Conservation (phyloP, 1,140 invertebrate genomes). For the Heliconius congener region DNA sequence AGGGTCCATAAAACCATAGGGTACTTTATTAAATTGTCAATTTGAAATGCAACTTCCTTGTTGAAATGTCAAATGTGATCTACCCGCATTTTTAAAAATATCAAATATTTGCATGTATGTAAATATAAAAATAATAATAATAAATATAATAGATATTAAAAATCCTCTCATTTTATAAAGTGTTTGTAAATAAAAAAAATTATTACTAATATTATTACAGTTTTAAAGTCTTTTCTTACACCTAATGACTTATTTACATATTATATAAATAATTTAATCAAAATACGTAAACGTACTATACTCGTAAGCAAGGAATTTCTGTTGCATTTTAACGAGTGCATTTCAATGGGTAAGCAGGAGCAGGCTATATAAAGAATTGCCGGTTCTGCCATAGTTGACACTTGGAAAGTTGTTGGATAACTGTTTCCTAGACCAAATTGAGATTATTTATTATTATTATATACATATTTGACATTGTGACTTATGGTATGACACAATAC, state of each 20-base stretch:
- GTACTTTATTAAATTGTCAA: slow-evolving; percentile 1
- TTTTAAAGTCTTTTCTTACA: background rate
- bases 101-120: background rate
- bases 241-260: background rate
- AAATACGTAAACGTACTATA: slow-evolving; percentile 1
- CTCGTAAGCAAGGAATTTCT: slow-evolving; percentile 1
- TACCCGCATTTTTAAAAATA: background rate
- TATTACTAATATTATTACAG: too few relatives aligned
- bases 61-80: background rate
- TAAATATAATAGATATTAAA: background rate
- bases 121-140: too few relatives aligned
- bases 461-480: slow-evolving; percentile 27
- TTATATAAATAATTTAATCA: background rate
- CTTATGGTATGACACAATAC: slow-evolving; percentile 6
- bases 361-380: slow-evolving; percentile 10
- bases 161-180: background rate
- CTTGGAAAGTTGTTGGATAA: slow-evolving; percentile 25
- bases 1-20: background rate
- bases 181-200: background rate
- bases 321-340: background rate
- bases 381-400: background rate
- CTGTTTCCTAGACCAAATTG: slow-evolving; percentile 14
- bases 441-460: slow-evolving; percentile 28
- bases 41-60: slow-evolving; percentile 14
- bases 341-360: slow-evolving; percentile 1